These are phyloP conservation scores for Manis crassicaudata DNA, from an alignment of 2,797 vertebrate genomes.

Conservation along the genomic window DNA sequence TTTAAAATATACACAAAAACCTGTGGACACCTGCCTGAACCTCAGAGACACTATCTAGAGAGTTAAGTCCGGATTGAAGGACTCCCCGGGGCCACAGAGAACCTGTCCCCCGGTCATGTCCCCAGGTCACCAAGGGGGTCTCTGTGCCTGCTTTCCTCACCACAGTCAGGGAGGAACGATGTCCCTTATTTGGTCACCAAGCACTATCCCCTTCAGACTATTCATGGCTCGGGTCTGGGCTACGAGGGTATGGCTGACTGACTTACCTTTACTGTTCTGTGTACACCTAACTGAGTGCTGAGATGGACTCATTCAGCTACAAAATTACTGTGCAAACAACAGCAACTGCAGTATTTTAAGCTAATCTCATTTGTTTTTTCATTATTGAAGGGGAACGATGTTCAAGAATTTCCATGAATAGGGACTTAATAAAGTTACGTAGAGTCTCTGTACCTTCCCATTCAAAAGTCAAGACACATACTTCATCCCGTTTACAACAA, in stretches of 20 bases:
- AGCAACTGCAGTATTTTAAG: neutral
- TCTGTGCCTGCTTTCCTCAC: neutral
- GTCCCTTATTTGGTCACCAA: neutral
- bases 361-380: neutral
- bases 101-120: neutral
- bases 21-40: rapidly evolving
- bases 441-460: neutral
- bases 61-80: neutral
- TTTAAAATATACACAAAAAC: neutral
- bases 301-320: neutral
- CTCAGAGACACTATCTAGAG: neutral
- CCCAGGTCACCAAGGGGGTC: too few relatives aligned
- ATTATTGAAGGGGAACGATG: neutral
- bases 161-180: neutral
- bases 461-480: too few relatives aligned
- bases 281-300: rapidly evolving
- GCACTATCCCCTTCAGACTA: neutral
- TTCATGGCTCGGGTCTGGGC: neutral
- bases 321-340: too few relatives aligned
- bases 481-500: rapidly evolving
- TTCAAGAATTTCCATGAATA: neutral
- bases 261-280: rapidly evolving
- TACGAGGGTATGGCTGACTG: neutral
- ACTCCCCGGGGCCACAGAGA: neutral
- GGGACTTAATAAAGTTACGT: neutral